Conservation (phyloP, 2,888 invertebrate genomes). For the Xylota sylvarum region DNA sequence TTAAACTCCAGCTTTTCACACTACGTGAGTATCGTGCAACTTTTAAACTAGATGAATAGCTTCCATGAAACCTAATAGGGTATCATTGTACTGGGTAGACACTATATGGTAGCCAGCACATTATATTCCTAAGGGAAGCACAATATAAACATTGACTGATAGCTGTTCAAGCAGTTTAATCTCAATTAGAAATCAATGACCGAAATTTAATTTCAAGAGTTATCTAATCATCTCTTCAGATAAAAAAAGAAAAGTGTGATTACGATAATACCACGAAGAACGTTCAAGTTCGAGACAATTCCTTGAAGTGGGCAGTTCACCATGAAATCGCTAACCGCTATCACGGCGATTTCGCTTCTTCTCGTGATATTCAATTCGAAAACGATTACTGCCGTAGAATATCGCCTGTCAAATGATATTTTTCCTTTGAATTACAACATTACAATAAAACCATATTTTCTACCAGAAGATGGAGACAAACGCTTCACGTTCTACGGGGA, state of each 20-base stretch:
- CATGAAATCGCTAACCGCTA: constrained; percentile 17
- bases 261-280: background rate
- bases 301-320: constrained; percentile 16
- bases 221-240: constrained; percentile 17
- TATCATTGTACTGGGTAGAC: too few relatives aligned
- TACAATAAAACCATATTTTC: constrained; percentile 85
- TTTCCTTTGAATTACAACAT: constrained; percentile 86
- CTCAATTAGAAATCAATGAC: background rate
- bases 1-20: too few relatives aligned
- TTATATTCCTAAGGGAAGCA: background rate
- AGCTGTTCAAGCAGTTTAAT: background rate
- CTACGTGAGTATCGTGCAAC: too few relatives aligned
- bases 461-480: constrained; percentile 74
- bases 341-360: constrained; percentile 2
- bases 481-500: constrained; percentile 80
- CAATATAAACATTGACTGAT: background rate
- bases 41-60: too few relatives aligned
- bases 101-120: too few relatives aligned
- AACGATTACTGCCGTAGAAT: constrained; percentile 59
- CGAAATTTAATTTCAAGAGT: background rate
- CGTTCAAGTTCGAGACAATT: background rate
- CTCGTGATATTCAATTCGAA: background rate
- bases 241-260: constrained; percentile 6
- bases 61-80: too few relatives aligned
- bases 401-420: constrained; percentile 83